phyloP scores from a whole-genome alignment of 2,113 vertebrate genomes.

The Stictonetta naevosa region DNA sequence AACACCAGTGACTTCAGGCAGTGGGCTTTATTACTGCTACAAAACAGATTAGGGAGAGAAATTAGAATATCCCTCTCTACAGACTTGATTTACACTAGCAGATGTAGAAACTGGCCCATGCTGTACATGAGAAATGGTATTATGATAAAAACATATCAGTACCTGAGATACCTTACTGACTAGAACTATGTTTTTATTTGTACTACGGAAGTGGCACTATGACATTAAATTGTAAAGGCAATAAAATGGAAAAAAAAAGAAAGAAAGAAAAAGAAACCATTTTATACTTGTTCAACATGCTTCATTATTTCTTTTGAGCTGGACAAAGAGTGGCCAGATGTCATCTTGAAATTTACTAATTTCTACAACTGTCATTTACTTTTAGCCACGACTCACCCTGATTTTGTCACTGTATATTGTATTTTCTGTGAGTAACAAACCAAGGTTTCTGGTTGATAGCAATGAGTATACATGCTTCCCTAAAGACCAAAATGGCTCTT shows the following conservation, averaged over 20 bases:
- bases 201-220: not conserved
- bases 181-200: not conserved
- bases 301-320: not conserved
- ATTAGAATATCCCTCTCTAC: not conserved
- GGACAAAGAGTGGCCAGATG: not conserved
- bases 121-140: not conserved
- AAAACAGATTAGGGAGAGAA: not conserved
- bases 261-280: not conserved
- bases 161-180: not conserved
- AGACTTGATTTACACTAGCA: not conserved
- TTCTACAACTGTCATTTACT: not conserved
- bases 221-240: not conserved
- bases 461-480: not conserved
- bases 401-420: not conserved
- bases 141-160: not conserved
- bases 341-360: not conserved
- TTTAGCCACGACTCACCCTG: not conserved
- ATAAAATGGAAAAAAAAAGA: not conserved
- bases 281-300: not conserved
- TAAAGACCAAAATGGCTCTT: not conserved
- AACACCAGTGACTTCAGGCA: constrained; percentile 18
- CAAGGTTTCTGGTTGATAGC: not conserved
- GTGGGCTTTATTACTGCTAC: not conserved
- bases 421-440: not conserved
- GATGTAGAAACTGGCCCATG: not conserved